These are phyloP conservation scores for pig (Sus scrofa) DNA, from an alignment of 2,113 vertebrate genomes.

Conservation along the genomic window DNA sequence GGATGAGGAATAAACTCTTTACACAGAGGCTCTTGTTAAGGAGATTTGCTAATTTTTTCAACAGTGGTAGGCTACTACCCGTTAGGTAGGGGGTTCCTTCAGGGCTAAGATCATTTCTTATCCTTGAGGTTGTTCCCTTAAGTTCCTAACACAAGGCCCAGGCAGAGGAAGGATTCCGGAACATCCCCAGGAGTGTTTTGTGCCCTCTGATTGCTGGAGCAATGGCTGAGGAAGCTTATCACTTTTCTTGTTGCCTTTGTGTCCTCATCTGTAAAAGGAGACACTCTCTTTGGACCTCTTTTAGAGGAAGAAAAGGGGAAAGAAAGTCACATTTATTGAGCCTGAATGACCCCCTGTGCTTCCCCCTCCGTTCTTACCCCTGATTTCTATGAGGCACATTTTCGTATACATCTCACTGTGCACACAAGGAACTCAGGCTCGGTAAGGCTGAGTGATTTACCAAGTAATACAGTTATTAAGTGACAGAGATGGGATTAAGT, in stretches of 20 bases:
- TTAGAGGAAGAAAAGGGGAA: neutral
- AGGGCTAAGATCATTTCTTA: neutral
- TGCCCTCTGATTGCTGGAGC: neutral
- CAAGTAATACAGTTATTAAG: neutral
- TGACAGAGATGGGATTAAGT: neutral
- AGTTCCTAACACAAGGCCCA: neutral
- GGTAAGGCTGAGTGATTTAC: neutral
- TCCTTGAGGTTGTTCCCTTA: neutral
- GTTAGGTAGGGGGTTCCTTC: neutral
- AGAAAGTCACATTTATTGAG: neutral
- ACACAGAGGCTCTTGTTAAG: conserved; percentile 54
- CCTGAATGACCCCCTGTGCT: neutral
- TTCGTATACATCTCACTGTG: neutral
- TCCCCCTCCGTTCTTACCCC: neutral
- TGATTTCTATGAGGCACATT: neutral
- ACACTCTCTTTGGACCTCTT: neutral
- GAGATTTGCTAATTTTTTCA: conserved; percentile 60
- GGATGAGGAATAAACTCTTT: conserved; percentile 70
- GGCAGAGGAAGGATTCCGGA: neutral
- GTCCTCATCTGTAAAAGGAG: neutral
- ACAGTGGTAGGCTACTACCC: neutral
- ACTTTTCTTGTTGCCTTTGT: neutral
- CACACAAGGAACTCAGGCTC: neutral
- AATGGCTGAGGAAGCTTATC: neutral
- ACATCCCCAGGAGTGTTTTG: neutral